These are phyloP conservation scores for Epicauta chinensis DNA, from an alignment of 1,140 invertebrate genomes.

Conservation along the genomic window DNA sequence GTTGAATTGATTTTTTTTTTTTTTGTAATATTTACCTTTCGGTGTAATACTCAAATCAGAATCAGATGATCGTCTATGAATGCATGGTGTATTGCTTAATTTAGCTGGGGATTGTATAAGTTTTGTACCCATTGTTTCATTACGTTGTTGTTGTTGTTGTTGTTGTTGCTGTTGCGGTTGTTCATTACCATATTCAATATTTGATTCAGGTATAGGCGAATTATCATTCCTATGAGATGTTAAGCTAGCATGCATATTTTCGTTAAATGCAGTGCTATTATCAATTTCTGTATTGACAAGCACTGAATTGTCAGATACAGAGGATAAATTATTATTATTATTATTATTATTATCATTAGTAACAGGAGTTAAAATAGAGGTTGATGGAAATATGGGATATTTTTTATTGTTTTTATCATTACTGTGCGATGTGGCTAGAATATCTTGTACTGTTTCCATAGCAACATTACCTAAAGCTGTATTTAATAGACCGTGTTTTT, in stretches of 20 bases:
- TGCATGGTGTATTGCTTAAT: slow-evolving; percentile 48
- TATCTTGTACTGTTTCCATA: slow-evolving; percentile 30
- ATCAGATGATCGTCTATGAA: slow-evolving; percentile 80
- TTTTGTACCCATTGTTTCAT: slow-evolving; percentile 28
- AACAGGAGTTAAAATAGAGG: slow-evolving; percentile 17
- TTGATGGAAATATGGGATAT: slow-evolving; percentile 8
- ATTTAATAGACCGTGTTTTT: slow-evolving; percentile 26
- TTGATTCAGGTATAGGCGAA: slow-evolving; percentile 29
- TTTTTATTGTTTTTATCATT: slow-evolving; percentile 1
- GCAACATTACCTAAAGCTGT: slow-evolving; percentile 30
- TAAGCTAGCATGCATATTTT: slow-evolving; percentile 41
- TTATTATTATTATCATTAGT: slow-evolving; percentile 27
- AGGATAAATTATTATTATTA: slow-evolving; percentile 9
- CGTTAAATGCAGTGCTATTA: slow-evolving; percentile 32
- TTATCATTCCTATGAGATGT: slow-evolving; percentile 33
- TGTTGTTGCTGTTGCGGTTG: slow-evolving; percentile 5
- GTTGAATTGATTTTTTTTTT: too few species aligned
- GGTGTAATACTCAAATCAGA: slow-evolving; percentile 89
- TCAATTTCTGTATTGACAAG: slow-evolving; percentile 38
- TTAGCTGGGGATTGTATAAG: slow-evolving; percentile 46
- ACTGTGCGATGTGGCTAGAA: slow-evolving; percentile 23
- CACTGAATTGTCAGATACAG: slow-evolving; percentile 1
- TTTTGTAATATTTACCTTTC: slow-evolving; percentile 77
- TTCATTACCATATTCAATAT: too few species aligned
- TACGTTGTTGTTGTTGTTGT: slow-evolving; percentile 20